A percentile compares a stretch with the other conserved stretches of the same genome.
phyloP scores from a whole-genome alignment of 2,797 vertebrate genomes.

The Sibirionetta formosa region DNA sequence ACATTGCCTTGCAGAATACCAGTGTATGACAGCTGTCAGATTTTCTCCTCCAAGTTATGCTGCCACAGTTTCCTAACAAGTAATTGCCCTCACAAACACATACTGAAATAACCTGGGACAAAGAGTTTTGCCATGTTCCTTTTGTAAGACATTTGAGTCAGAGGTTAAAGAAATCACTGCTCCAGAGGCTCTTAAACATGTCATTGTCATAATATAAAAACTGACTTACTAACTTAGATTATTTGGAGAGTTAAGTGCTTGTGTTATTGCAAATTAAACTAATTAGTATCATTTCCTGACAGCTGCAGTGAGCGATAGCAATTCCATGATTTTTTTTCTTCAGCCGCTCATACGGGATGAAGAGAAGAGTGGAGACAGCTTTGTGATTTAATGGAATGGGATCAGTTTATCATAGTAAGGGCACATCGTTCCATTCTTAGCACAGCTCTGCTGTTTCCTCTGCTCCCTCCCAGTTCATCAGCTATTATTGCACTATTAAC shows the following conservation, averaged over 20 bases:
- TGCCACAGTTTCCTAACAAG: constrained; percentile 42
- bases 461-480: constrained; percentile 53
- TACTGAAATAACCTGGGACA: constrained; percentile 46
- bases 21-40: neutral
- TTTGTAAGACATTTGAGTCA: constrained; percentile 75
- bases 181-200: constrained; percentile 77
- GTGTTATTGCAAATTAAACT: constrained; percentile 89
- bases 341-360: constrained; percentile 75
- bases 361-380: constrained; percentile 73
- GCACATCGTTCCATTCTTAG: constrained; percentile 60
- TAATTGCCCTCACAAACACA: constrained; percentile 67
- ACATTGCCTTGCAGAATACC: neutral
- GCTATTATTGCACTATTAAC: constrained; percentile 72
- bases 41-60: constrained; percentile 25
- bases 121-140: constrained; percentile 54
- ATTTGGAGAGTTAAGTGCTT: constrained; percentile 87
- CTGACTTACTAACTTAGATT: constrained; percentile 85
- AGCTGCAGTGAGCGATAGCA: constrained; percentile 84
- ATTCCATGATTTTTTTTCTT: constrained; percentile 79
- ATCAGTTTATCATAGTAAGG: constrained; percentile 74
- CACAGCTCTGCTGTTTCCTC: constrained; percentile 34
- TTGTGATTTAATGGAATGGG: constrained; percentile 81
- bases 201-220: constrained; percentile 80
- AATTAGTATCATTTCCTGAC: constrained; percentile 87
- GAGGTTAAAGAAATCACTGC: constrained; percentile 82